Evolutionary conservation across 2,113 vertebrate species (phyloP).

Genomic region (Sander vitreus): DNA sequence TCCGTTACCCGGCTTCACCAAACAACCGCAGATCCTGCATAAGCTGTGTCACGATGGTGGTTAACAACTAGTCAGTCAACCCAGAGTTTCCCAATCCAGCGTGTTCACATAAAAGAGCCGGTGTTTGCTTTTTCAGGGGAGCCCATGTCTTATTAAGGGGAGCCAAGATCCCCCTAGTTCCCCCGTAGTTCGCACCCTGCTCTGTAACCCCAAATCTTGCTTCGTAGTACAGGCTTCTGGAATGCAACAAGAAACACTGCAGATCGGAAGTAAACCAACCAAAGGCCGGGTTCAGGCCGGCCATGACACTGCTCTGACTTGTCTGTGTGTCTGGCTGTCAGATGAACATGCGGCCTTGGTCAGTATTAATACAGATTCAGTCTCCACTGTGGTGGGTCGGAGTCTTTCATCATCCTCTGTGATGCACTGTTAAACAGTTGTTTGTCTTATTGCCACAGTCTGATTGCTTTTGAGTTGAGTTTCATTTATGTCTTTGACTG

Average conservation of each 20-base stretch:
- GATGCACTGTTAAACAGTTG: conserved; percentile 9
- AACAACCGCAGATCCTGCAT: too few species aligned
- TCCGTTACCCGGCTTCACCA: too few species aligned
- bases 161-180: too few species aligned
- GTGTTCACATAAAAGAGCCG: too few species aligned
- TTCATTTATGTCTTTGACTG: background rate
- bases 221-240: too few species aligned
- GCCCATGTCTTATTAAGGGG: too few species aligned
- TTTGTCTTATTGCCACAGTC: conserved; percentile 10
- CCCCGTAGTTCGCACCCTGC: too few species aligned
- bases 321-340: background rate
- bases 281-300: background rate
- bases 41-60: too few species aligned
- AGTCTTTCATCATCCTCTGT: conserved; percentile 2
- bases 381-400: background rate
- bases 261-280: background rate
- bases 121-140: too few species aligned
- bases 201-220: too few species aligned
- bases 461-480: background rate
- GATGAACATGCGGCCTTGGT: background rate
- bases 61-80: too few species aligned
- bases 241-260: background rate
- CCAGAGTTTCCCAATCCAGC: too few species aligned
- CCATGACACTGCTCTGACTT: background rate
- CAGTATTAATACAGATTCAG: conserved; percentile 1